A percentile compares a stretch with the other conserved stretches of the same genome.
Conservation (phyloP, 2,888 invertebrate species). For the Caenorhabditis macrosperma region DNA sequence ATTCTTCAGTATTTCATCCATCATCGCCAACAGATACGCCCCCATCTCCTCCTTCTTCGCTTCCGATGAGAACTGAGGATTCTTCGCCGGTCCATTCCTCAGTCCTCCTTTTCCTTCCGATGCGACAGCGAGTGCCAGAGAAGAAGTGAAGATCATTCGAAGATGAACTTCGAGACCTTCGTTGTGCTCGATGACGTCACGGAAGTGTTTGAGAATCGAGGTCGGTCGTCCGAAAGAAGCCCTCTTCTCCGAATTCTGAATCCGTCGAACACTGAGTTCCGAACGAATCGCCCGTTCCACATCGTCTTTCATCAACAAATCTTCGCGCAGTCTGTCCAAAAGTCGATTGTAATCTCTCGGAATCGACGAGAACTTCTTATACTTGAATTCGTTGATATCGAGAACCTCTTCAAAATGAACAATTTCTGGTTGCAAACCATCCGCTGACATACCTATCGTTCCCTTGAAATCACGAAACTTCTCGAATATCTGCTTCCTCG, state of each 20-base stretch:
- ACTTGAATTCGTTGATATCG: background rate
- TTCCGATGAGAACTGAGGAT: slow-evolving; percentile 46
- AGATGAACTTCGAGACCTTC: slow-evolving; percentile 5
- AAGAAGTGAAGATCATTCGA: slow-evolving; percentile 27
- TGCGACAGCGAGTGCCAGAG: slow-evolving; percentile 42
- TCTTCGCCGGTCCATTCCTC: slow-evolving; percentile 82
- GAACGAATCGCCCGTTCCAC: slow-evolving; percentile 9
- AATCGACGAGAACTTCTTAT: slow-evolving; percentile 1
- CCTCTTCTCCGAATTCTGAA: background rate
- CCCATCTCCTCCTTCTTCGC: background rate
- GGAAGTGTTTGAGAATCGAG: background rate
- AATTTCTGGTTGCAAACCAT: background rate
- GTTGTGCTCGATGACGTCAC: background rate
- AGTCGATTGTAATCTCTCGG: background rate
- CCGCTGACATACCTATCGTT: slow-evolving; percentile 1
- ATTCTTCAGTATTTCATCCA: slow-evolving; percentile 61
- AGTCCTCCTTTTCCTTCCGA: slow-evolving; percentile 81
- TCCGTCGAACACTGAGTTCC: background rate
- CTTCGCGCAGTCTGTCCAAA: background rate
- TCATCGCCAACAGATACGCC: background rate
- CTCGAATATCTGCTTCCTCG: slow-evolving; percentile 48
- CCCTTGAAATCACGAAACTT: background rate
- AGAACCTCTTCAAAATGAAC: background rate
- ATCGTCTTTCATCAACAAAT: background rate
- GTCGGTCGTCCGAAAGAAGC: background rate